Evolutionary conservation across 2,888 invertebrate species (phyloP), one percentile per base, ranked within the genome.

Genomic region (Sinopyrophorus schimmeli): DNA sequence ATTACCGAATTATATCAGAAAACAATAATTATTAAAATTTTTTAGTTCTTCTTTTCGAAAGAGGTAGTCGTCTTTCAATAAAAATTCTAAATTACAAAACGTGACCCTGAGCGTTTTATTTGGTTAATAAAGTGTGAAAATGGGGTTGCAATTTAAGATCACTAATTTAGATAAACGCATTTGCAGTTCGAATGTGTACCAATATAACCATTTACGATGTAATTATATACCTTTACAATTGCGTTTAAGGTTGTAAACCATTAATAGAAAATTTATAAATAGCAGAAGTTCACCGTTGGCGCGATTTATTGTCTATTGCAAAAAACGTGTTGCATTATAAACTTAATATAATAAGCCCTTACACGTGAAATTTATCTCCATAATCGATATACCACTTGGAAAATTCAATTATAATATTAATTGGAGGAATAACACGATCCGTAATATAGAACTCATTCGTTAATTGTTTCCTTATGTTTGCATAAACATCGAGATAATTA

Each of bases 81-180:
- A n/a, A n/a, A n/a, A n/a, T n/a, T n/a, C n/a, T n/a, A n/a, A n/a
- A n/a, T n/a, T n/a, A n/a, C n/a, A n/a, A n/a, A n/a, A n/a, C 7
- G 23, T 24, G 24, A 20, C 1, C 35, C 2, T 20, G 35, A 15
- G 12, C 23, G 35, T 14, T 12, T 15, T 24, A 35, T 35, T 35
- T 35, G 21, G 35, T n/a, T 10, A 35, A 35, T 35, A 35, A 35
- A 35, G 35, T 35, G 35, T 35, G 35, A 35, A 35, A 23, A 24
- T 35, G 12, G 35, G 23, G 23, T 16, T 15, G 35, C 35, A 35
- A 15, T 35, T 11, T 7, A n/a, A 24, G 23, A 35, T 35, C 15
- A 35, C 35, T 35, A 35, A 35, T 35, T 35, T 35, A 35, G 35
- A 35, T 35, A 35, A 35, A 35, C 24, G 17, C 14, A 6, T 16